Base-by-base conservation (phyloP, 2,888 invertebrate species). In the Callimorpha dominula region DNA sequence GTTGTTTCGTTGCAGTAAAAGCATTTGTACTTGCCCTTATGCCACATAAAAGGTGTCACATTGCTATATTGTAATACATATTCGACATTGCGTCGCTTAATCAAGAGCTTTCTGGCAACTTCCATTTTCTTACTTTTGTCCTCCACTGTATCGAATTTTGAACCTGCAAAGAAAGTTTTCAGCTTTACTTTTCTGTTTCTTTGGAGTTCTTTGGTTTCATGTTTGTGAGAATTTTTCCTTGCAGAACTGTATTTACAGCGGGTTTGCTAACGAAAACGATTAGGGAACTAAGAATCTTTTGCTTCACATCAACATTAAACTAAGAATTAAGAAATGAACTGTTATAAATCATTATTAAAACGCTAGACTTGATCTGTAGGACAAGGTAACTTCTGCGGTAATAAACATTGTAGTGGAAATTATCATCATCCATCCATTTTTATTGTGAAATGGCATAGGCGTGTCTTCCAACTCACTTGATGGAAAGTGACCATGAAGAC, bases 11-110 rank as follows among this genome's bases (percentile, higher is more conserved):
- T 81, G 81, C 95, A 95, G 76, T 91, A 95, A 82, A 95, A 95
- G 78, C 95, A 95, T 78, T 92, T 87, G 73, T 92, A 95, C 77
- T 89, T 92, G 1, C 93, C 93, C 73, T 95, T 94, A 79, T 94
- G 91, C 94, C 95, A 95, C 84, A 93, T 89, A 74, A 95, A 95
- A 0, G 95, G 95, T 0, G 95, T 95, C 0, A 90, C 95, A 75
- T 93, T 95, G 71, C 93, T 90, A 79, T 95, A 95, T 69, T 93
- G 94, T 65, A 95, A 85, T 0, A 95, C 91, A 76, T 94, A 95
- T 81, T 95, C 95, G 12, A 95, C 90, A 81, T 95, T 95, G 5
- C 92, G 88, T 49, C 94, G 81, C 82, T 95, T 95, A 77, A 92
- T 83, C 57, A 90, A 85, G 17, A 94, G 88, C 85, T 94, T 95